Conservation (phyloP, 1,140 invertebrate genomes). For the Agraylea sexmaculata region DNA sequence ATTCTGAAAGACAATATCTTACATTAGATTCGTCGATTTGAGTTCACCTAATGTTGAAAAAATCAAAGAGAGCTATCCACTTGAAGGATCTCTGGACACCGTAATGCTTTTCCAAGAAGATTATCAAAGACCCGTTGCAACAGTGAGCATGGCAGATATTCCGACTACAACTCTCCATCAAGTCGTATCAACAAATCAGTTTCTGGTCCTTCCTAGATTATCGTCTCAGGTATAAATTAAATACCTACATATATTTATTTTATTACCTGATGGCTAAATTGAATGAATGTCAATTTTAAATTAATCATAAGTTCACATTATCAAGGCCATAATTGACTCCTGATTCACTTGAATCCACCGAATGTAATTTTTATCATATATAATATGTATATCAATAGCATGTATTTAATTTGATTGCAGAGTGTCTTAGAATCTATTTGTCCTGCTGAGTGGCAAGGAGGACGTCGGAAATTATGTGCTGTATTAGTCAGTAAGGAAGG, state of each 20-base stretch:
- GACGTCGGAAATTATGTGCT: slow-evolving; percentile 76
- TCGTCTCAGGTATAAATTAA: slow-evolving; percentile 66
- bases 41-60: slow-evolving; percentile 43
- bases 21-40: slow-evolving; percentile 52
- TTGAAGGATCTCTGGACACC: slow-evolving; percentile 68
- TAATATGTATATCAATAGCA: slow-evolving; percentile 1
- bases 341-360: no score
- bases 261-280: no score
- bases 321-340: no score
- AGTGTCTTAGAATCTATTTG: slow-evolving; percentile 72
- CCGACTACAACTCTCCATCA: slow-evolving; percentile 77
- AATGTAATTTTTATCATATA: no score
- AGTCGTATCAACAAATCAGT: slow-evolving; percentile 80
- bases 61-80: slow-evolving; percentile 56
- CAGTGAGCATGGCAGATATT: slow-evolving; percentile 80
- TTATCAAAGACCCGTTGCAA: slow-evolving; percentile 64
- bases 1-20: slow-evolving; percentile 7
- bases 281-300: no score
- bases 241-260: no score
- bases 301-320: no score
- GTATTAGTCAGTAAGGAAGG: slow-evolving; percentile 56
- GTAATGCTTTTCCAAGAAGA: slow-evolving; percentile 89
- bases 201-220: slow-evolving; percentile 74
- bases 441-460: slow-evolving; percentile 70
- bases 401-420: slow-evolving; percentile 29